Base-by-base conservation (phyloP, 2,888 invertebrate genomes). In the Drosophila multiciliata region DNA sequence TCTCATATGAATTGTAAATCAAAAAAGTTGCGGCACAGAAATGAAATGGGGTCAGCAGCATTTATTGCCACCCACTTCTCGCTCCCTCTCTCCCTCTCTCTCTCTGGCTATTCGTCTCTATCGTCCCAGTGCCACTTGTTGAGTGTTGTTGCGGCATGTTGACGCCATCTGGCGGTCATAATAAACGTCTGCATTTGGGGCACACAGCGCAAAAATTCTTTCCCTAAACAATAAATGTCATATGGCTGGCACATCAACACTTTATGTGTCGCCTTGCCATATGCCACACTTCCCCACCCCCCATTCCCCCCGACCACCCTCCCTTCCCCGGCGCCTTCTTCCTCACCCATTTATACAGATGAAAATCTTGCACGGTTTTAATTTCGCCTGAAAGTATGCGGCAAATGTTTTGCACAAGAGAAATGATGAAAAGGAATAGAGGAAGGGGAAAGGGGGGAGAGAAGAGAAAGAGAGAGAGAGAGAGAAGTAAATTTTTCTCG, bases 161-260 rank as follows among this genome's bases (percentile, higher is more conserved):
- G 84, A 66, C 84, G 89, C 87, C 83, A 83, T 88, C 89, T 83
- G 89, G 69, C 67, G 74, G 66, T 62, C 69, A 80, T 81, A 83
- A 80, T 81, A 80, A 81, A 80, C 73, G 74, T 78, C 77, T 59
- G 61, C 62, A 58, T 67, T 67, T 54, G 58, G 60, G 33, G 15
- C 65, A 53, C 32, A 36, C 49, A 52, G 69, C 2, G n/a, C 38
- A 8, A 69, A 70, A 69, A 59, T 66, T 40, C 20, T 29, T 23
- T 57, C 61, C 70, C 74, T 74, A 77, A 89, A 77, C 89, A 87
- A 87, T 87, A 87, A 87, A 87, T 83, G 87, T 87, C 87, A 89
- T 87, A 83, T 87, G 90, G 87, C 76, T 90, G 87, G 74, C 89
- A 87, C 89, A 89, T 87, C 84, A 87, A 90, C 87, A 87, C 84